Evolutionary conservation across 2,113 vertebrate genomes (phyloP).

Genomic region (Piliocolobus tephrosceles): DNA sequence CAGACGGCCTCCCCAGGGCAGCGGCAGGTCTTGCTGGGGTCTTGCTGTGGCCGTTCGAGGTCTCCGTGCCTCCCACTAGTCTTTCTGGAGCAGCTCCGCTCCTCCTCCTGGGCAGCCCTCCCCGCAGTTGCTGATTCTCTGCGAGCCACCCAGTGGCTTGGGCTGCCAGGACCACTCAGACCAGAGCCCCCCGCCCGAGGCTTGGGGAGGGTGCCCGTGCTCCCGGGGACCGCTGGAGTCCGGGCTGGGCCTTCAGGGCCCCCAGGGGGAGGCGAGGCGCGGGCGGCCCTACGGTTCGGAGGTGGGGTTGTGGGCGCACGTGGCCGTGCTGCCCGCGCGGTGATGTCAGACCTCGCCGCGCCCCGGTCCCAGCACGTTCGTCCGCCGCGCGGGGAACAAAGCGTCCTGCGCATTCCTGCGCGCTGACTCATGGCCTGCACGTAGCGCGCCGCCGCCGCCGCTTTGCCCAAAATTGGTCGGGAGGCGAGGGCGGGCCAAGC

Average conservation of each 20-base stretch:
- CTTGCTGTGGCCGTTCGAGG: background rate
- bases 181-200: background rate
- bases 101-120: background rate
- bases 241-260: background rate
- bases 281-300: background rate
- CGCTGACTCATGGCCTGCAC: slow-evolving; percentile 70
- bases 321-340: slow-evolving; percentile 13
- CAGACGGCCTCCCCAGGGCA: background rate
- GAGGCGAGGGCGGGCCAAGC: slow-evolving; percentile 54
- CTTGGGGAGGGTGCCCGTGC: background rate
- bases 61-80: too few relatives aligned
- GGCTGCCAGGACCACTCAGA: background rate
- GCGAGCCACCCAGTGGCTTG: background rate
- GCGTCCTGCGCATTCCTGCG: slow-evolving; percentile 73
- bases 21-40: background rate
- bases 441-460: slow-evolving; percentile 51
- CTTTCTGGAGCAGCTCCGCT: background rate
- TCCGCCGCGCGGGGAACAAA: slow-evolving; percentile 55
- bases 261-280: background rate
- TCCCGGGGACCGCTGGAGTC: background rate
- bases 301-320: slow-evolving; percentile 15
- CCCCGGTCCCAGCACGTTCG: slow-evolving; percentile 69
- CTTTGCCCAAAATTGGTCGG: slow-evolving; percentile 80
- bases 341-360: slow-evolving; percentile 74
- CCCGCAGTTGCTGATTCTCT: background rate